These are phyloP conservation scores for Pandion haliaetus DNA, from an alignment of 2,113 vertebrate species.

Conservation along the genomic window DNA sequence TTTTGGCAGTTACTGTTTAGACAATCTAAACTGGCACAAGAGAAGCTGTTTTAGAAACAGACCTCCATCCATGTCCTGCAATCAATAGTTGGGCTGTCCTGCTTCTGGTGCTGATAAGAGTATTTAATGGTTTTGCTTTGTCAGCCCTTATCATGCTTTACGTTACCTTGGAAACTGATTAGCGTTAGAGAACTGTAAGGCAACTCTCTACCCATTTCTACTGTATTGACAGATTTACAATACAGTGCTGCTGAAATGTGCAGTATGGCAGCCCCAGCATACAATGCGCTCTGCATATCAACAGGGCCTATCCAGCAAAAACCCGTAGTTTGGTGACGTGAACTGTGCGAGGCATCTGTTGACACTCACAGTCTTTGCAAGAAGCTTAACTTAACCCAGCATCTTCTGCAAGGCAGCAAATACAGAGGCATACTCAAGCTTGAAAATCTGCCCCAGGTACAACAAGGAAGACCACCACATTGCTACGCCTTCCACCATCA, in stretches of 20 bases:
- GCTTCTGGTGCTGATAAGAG: not conserved
- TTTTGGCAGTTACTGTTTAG: not conserved
- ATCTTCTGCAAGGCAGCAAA: not conserved
- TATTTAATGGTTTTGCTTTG: not conserved
- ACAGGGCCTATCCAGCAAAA: not conserved
- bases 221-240: not conserved
- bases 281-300: fast-evolving
- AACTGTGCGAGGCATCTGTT: not conserved
- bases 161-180: conserved; percentile 26
- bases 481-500: not conserved
- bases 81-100: not conserved
- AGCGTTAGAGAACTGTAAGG: not conserved
- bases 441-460: not conserved
- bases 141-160: not conserved
- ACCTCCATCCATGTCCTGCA: not conserved
- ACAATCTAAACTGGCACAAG: not conserved
- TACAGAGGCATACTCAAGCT: not conserved
- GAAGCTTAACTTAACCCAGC: not conserved
- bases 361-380: not conserved
- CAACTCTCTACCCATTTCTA: not conserved
- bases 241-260: not conserved
- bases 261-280: not conserved
- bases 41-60: not conserved
- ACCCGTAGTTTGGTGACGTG: fast-evolving
- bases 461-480: not conserved